phyloP scores from a whole-genome alignment of 2,888 invertebrate genomes.

The Epirrita christyi region DNA sequence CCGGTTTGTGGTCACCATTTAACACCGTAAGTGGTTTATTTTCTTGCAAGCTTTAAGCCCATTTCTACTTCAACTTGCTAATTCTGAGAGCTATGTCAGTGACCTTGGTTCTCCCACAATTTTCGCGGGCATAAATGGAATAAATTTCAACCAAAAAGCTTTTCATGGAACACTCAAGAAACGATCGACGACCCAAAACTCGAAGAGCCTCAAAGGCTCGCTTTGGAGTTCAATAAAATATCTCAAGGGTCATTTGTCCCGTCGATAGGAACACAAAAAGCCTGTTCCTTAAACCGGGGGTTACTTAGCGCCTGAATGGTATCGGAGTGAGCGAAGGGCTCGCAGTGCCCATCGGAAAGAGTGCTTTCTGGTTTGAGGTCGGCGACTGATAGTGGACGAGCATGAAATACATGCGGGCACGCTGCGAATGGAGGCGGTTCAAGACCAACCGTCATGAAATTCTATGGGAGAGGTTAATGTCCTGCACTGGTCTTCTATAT shows the following conservation, averaged over 20 bases:
- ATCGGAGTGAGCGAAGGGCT: slow-evolving; percentile 42
- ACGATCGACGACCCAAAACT: slow-evolving; percentile 29
- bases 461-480: too few relatives aligned
- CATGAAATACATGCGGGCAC: not conserved
- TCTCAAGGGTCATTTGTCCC: slow-evolving; percentile 43
- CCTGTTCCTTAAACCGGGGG: slow-evolving; percentile 45
- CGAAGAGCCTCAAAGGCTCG: slow-evolving; percentile 19
- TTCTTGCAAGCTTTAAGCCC: too few relatives aligned
- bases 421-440: not conserved
- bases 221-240: slow-evolving; percentile 37
- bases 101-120: too few relatives aligned
- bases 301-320: slow-evolving; percentile 58
- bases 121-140: slow-evolving; percentile 10
- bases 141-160: slow-evolving; percentile 20
- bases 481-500: too few relatives aligned
- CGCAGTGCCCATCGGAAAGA: slow-evolving; percentile 54
- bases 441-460: too few relatives aligned
- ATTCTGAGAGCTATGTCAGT: too few relatives aligned
- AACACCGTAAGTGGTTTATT: too few relatives aligned
- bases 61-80: too few relatives aligned
- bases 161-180: slow-evolving; percentile 14
- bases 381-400: slow-evolving; percentile 25
- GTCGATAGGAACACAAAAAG: slow-evolving; percentile 38
- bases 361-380: slow-evolving; percentile 54
- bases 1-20: too few relatives aligned